Percentiles rank a stretch among this genome's conserved stretches.
These are phyloP conservation scores for Orthosia incerta DNA, from an alignment of 2,888 invertebrate genomes.

Conservation along the genomic window DNA sequence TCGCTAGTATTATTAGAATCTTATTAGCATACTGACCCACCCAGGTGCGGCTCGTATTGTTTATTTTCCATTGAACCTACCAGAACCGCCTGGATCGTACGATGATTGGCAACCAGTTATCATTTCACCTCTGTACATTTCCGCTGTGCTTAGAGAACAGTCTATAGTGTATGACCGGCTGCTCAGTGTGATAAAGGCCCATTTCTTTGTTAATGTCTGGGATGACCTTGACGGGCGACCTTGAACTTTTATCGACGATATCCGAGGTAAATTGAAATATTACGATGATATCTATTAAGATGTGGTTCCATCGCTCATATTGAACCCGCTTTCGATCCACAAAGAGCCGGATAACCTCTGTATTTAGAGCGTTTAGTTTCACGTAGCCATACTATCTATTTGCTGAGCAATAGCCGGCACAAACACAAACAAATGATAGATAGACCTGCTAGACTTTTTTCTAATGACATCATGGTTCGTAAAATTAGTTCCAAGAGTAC, in stretches of 20 bases:
- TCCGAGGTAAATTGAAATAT: conserved; percentile 62
- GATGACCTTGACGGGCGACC: conserved; percentile 83
- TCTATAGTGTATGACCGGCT: conserved; percentile 9
- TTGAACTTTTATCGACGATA: conserved; percentile 76
- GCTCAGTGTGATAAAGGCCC: conserved; percentile 32
- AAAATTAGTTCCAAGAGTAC: conserved; percentile 12
- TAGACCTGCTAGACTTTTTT: conserved; percentile 18
- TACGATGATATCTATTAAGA: conserved; percentile 46
- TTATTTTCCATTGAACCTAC: conserved; percentile 63
- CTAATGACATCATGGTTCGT: conserved; percentile 37
- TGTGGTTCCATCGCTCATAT: conserved; percentile 28
- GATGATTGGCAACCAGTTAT: conserved; percentile 16
- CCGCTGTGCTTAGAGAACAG: conserved; percentile 1
- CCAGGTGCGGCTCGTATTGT: conserved; percentile 65
- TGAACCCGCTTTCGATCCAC: not conserved
- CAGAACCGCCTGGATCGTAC: conserved; percentile 57
- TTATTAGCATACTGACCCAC: conserved; percentile 80
- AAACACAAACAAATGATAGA: conserved; percentile 15
- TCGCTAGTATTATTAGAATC: conserved; percentile 76
- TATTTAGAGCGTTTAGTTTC: not conserved
- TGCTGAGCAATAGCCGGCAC: not conserved
- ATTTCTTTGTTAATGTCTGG: conserved; percentile 65
- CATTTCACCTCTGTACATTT: conserved; percentile 17
- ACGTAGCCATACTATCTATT: not conserved
- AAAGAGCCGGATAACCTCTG: not conserved